phyloP scores from a whole-genome alignment of 2,888 invertebrate genomes.

The Stenichneumon culpator region DNA sequence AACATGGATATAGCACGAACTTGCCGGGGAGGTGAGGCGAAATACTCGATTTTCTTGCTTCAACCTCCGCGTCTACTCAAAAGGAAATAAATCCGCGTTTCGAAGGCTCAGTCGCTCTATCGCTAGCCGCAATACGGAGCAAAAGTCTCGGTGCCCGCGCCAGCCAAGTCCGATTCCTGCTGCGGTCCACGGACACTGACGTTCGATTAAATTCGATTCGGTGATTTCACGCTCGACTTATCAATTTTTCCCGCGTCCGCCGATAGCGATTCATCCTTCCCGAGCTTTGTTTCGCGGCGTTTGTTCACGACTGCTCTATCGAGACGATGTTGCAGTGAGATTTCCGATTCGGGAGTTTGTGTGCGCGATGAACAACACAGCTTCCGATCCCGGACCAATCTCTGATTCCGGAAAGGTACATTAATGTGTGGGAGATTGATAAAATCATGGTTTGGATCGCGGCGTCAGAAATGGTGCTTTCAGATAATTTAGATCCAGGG shows the following conservation, averaged over 20 bases:
- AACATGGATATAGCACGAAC: constrained; percentile 9
- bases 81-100: constrained; percentile 38
- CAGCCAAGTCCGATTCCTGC: constrained; percentile 14
- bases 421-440: neutral
- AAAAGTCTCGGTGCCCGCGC: neutral
- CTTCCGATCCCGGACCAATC: neutral
- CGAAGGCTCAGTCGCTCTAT: constrained; percentile 18
- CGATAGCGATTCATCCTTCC: neutral
- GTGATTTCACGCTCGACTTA: constrained; percentile 27
- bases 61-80: constrained; percentile 3
- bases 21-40: neutral
- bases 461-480: neutral
- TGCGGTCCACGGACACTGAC: constrained; percentile 21
- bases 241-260: neutral
- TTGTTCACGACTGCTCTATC: neutral
- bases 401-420: no score
- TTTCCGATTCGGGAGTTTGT: neutral
- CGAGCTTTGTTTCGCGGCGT: neutral
- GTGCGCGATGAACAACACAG: neutral
- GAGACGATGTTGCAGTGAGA: neutral
- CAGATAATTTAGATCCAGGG: neutral
- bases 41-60: constrained; percentile 29
- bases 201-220: constrained; percentile 32
- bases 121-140: constrained; percentile 13
- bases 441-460: neutral